Base-by-base conservation (phyloP, 2,888 invertebrate genomes). In the Arrhopalites spinosus region DNA sequence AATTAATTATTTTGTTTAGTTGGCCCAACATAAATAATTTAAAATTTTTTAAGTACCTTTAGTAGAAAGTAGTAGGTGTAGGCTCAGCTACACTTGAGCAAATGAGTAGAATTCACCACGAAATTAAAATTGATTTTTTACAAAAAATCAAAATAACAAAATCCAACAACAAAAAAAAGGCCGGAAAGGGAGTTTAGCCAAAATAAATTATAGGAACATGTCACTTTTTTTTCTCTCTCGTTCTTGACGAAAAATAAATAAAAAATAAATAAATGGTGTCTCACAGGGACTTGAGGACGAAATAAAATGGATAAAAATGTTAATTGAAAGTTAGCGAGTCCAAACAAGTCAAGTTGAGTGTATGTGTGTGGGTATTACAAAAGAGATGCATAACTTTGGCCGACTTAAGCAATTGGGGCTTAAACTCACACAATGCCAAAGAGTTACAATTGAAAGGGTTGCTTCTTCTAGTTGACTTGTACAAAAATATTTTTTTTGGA, bases 241-340 rank as follows among this genome's bases (percentile, higher is more conserved):
- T n/a, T 47, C 47, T 47, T 47, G 45, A 11, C 45, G 7, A 11
- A 15, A n/a, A n/a, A n/a, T n/a, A n/a, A n/a, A n/a, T n/a, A n/a
- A n/a, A n/a, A n/a, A n/a, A n/a, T n/a, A n/a, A n/a, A n/a, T n/a
- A n/a, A n/a, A n/a, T n/a, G n/a, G n/a, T n/a, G n/a, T n/a, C n/a
- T n/a, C n/a, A n/a, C n/a, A n/a, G n/a, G n/a, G n/a, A n/a, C n/a
- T n/a, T n/a, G n/a, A n/a, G n/a, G n/a, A n/a, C n/a, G n/a, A n/a
- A n/a, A n/a, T n/a, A n/a, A n/a, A n/a, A n/a, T n/a, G n/a, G n/a
- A n/a, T n/a, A n/a, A 2, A 36, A 64, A 64, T 64, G 64, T 5
- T 64, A 64, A 64, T 64, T 2, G 20, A 17, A 64, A 63, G 30
- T 64, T 64, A 64, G 64, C 64, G 30, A 64, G 64, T 64, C 64